Percentiles rank a stretch among this genome's conserved stretches.
These are phyloP conservation scores for Halichoerus grypus DNA, from an alignment of 2,113 vertebrate genomes.

Conservation along the genomic window DNA sequence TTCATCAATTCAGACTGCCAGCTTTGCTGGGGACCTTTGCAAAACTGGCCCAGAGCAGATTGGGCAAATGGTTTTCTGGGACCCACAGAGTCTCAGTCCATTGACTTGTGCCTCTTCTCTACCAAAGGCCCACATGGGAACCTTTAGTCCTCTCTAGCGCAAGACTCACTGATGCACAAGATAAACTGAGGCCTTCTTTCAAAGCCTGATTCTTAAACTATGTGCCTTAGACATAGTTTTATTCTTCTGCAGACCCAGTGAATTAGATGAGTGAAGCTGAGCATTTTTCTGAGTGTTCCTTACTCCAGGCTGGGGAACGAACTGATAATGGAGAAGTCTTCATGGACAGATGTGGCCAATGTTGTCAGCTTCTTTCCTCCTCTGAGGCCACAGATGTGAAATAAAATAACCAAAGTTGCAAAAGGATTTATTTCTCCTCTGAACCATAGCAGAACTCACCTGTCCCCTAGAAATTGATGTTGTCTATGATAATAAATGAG, in stretches of 20 bases:
- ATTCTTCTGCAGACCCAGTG: background rate
- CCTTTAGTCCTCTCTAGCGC: background rate
- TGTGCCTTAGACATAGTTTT: background rate
- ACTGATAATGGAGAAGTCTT: background rate
- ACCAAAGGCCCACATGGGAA: background rate
- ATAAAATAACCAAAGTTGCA: slow-evolving; percentile 44
- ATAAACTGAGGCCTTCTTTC: background rate
- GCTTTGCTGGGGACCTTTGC: background rate
- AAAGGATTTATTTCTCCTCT: slow-evolving; percentile 65
- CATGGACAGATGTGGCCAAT: background rate
- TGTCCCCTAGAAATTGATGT: slow-evolving; percentile 43
- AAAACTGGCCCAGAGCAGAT: background rate
- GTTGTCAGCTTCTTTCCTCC: slow-evolving; percentile 5
- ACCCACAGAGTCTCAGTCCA: background rate
- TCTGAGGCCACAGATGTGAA: slow-evolving; percentile 46
- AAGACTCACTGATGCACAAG: background rate
- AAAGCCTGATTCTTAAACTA: background rate
- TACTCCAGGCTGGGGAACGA: background rate
- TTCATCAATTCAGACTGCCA: background rate
- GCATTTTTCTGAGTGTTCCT: background rate
- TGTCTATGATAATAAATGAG: slow-evolving; percentile 65
- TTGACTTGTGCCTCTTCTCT: background rate
- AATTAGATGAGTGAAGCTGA: background rate
- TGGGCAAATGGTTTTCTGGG: background rate
- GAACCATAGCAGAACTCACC: slow-evolving; percentile 18